phyloP scores from a whole-genome alignment of 2,888 invertebrate species.

The Sminthurides aquaticus region DNA sequence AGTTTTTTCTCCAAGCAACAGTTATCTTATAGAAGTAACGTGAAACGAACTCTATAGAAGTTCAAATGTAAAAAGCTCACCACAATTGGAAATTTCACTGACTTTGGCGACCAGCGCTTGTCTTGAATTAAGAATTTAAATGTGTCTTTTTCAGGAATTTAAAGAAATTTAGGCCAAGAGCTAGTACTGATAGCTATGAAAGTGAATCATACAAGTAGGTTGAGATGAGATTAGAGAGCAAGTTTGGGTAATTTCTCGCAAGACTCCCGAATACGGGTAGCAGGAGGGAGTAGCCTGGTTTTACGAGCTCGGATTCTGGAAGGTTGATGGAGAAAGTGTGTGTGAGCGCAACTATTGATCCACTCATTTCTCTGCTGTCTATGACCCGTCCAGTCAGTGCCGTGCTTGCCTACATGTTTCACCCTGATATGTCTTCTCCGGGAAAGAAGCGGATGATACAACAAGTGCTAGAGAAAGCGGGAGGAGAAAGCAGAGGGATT shows the following conservation, averaged over 20 bases:
- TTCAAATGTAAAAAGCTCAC: no score
- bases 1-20: no score
- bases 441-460: not conserved
- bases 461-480: not conserved
- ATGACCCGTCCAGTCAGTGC: no score
- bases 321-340: not conserved
- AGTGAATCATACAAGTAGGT: not conserved
- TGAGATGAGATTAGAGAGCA: not conserved
- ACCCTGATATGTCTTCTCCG: not conserved
- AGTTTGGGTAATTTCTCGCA: not conserved
- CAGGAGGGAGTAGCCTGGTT: not conserved
- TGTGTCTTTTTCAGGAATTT: no score
- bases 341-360: constrained; percentile 13
- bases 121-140: no score
- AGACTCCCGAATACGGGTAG: not conserved
- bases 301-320: not conserved
- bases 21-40: no score
- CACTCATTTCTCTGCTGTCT: not conserved
- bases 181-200: not conserved
- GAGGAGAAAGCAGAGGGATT: not conserved
- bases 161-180: not conserved
- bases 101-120: no score
- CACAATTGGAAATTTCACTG: no score
- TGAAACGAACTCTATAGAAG: no score
- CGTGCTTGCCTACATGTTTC: not conserved